Base-by-base conservation (phyloP, 1,140 invertebrate genomes). In the Cotesia glomerata region DNA sequence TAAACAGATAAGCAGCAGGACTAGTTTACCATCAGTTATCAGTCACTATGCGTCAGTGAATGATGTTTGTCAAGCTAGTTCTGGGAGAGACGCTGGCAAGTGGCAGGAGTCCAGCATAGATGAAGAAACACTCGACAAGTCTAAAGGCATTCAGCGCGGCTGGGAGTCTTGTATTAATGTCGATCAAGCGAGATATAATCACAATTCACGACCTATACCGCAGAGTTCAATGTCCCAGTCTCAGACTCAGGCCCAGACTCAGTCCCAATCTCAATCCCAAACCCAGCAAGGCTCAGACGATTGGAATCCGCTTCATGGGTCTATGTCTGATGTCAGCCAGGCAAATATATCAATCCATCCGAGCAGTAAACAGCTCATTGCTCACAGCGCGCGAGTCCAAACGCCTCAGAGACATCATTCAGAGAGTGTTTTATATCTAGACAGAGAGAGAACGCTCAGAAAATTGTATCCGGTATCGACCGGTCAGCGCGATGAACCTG, bases 361-460 rank as follows among this genome's bases (percentile, higher is more conserved):
- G 4, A 86, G 81, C 69, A 87, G 84, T 73, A 89, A 89, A 71
- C 92, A 93, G 75, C 87, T 93, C 26, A 94, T 95, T 73, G 94
- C 91, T 13, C 93, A 95, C 77, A 95, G 93, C 77, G 91, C 94
- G 26, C 88, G 92, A 67, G 93, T 95, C 7, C 91, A 93, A 79
- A 93, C 93, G 7, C 94, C 94, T 4, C 93, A 95, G 84, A 88
- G 93, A 73, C 93, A 95, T 82, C 90, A 93, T 76, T 94, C 93
- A 4, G 93, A 95, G 82, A 94, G 93, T 79, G 92, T 94, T 7
- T 81, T 94, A 11, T 94, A 93, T 78, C 87, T 93, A 76, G 89
- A 90, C 69, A 77, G 82, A 0, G 85, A 87, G 52, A 74, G 85
- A 5, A 85, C 62, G 59, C 84, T 84, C 54, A 77, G 85, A 16